Evolutionary conservation across 2,113 vertebrate genomes (phyloP), one percentile per base, ranked within the genome.

Genomic region (Hiodon tergisus): DNA sequence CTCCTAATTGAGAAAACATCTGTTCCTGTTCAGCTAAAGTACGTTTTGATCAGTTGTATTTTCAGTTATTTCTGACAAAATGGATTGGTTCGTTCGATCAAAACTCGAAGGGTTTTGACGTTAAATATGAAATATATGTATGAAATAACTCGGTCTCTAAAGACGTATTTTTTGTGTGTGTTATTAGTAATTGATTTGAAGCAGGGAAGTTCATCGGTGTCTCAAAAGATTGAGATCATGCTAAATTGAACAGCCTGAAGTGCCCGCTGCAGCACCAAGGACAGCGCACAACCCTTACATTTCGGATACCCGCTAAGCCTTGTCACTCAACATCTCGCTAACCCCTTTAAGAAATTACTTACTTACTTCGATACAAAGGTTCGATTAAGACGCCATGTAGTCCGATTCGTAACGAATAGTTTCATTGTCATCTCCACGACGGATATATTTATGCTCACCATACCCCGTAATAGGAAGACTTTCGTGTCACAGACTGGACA

Each of bases 191-290:
- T n/a, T 61, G 13, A 16, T 31, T 31, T 31, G 31, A 31, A 31
- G 31, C 31, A 31, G 31, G 31, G 31, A 31, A 31, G 1, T 31
- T 31, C 31, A 31, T 31, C 31, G 31, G 31, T 2, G 31, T 31
- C 31, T 31, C 31, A 31, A 31, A 31, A 31, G 31, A 31, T 31
- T 31, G 31, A 31, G 31, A 31, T 0, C 31, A 31, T 31, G 31
- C 31, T 31, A 31, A 31, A 31, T 31, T 31, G 31, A 31, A 31
- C 31, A 31, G 31, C 31, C 2, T 31, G 31, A 31, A 10, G 51
- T 54, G 72, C 52, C 50, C 78, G 77, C 84, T 83, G 81, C 87
- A 90, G 92, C 60, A 92, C 89, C 91, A 83, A 79, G 90, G 91
- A 91, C 87, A 92, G 91, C 88, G 84, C 84, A 80, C 50, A 3